Percentiles rank a stretch among this genome's conserved stretches.
Evolutionary conservation across 2,888 invertebrate genomes (phyloP).

Genomic region (Lasioglossum zephyrum): DNA sequence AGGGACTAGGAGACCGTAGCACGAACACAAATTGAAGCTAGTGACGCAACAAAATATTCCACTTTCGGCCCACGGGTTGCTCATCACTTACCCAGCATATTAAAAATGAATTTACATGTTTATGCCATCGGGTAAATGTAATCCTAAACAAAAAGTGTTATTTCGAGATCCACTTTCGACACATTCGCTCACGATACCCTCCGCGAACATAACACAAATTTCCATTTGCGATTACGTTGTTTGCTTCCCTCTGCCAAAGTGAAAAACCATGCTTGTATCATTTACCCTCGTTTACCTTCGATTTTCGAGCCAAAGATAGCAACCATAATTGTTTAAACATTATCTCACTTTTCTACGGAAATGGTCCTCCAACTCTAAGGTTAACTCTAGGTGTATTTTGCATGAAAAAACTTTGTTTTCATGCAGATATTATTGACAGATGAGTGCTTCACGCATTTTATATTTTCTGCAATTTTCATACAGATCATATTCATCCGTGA

Average conservation of each 20-base stretch:
- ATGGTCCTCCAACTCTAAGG: neutral
- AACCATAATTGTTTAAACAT: neutral
- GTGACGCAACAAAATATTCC: too few relatives aligned
- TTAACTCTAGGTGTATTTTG: neutral
- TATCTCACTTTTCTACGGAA: neutral
- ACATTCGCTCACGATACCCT: neutral
- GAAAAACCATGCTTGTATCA: neutral
- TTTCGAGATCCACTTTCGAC: neutral
- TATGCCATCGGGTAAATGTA: neutral
- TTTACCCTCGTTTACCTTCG: neutral
- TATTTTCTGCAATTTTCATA: neutral
- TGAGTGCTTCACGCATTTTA: neutral
- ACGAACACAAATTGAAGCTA: too few relatives aligned
- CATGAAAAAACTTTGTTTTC: neutral
- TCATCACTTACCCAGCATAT: too few relatives aligned
- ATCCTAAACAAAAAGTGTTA: neutral
- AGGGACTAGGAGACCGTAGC: too few relatives aligned
- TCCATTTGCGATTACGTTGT: neutral
- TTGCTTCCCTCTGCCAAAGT: neutral
- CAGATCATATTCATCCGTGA: neutral
- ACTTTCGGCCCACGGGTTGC: too few relatives aligned
- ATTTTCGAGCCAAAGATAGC: neutral
- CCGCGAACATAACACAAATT: neutral
- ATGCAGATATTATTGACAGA: neutral
- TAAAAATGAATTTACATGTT: neutral